These are phyloP conservation scores for Lynx canadensis DNA, from an alignment of 2,113 vertebrate genomes.

Conservation along the genomic window DNA sequence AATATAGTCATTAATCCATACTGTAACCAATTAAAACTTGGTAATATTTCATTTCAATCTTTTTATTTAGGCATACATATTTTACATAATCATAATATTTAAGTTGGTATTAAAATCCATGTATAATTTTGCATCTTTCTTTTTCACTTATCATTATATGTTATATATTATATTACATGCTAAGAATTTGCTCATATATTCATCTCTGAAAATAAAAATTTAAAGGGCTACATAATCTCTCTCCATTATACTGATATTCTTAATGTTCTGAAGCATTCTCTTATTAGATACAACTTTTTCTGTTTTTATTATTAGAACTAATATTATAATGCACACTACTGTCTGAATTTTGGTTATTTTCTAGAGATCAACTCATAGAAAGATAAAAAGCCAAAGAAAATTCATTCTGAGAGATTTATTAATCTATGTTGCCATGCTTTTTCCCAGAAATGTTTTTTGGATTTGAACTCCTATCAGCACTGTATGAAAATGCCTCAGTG, in stretches of 20 bases:
- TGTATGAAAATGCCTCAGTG: background rate
- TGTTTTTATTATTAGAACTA: slow-evolving; percentile 3
- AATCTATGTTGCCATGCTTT: background rate
- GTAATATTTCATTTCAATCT: background rate
- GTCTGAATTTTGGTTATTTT: background rate
- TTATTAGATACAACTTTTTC: background rate
- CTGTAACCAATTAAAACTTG: background rate
- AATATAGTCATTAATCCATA: background rate
- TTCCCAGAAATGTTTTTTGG: background rate
- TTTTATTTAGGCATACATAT: background rate
- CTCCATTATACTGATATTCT: background rate
- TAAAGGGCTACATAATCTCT: background rate
- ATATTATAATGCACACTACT: background rate
- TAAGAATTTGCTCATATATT: background rate
- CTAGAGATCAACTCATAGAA: background rate
- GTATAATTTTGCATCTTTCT: background rate
- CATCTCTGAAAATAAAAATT: background rate
- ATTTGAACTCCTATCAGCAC: background rate
- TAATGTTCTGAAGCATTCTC: background rate
- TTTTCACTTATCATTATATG: background rate
- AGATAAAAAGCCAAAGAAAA: background rate
- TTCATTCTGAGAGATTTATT: background rate
- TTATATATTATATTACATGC: background rate
- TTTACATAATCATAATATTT: background rate
- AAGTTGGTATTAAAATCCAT: background rate